These are phyloP conservation scores for Triplophysa dalaica DNA, from an alignment of 2,113 vertebrate species.

Conservation along the genomic window DNA sequence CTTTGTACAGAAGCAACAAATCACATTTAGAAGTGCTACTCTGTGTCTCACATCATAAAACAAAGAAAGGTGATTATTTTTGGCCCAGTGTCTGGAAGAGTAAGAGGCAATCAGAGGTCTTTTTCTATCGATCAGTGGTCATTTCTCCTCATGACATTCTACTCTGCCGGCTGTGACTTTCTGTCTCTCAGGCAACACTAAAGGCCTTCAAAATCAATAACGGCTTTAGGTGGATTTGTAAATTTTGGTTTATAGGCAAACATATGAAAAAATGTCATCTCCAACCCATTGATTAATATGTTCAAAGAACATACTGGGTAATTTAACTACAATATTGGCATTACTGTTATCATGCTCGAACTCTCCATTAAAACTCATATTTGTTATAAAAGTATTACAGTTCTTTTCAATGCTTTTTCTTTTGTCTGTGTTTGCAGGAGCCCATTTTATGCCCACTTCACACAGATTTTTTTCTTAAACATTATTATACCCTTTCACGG, in stretches of 20 bases:
- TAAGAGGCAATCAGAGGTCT: conserved; percentile 12
- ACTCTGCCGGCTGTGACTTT: conserved; percentile 20
- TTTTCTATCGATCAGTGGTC: conserved; percentile 28
- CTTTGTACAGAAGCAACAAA: no score
- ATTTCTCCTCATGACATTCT: conserved; percentile 26
- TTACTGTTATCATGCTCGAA: conserved; percentile 7
- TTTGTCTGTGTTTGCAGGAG: background rate
- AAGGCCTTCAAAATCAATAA: conserved; percentile 40
- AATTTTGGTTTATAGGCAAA: conserved; percentile 11
- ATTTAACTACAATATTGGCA: conserved; percentile 10
- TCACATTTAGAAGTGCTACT: background rate
- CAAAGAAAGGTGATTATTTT: background rate
- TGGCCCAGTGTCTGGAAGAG: conserved; percentile 5
- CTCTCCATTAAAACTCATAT: conserved; percentile 1
- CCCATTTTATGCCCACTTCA: background rate
- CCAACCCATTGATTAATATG: background rate
- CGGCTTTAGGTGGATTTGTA: conserved; percentile 28
- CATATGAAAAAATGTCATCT: conserved; percentile 26
- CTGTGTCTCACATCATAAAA: background rate
- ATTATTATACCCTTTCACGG: background rate
- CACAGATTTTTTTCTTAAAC: background rate
- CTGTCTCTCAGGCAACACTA: conserved; percentile 20
- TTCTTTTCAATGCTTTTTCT: background rate
- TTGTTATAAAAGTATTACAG: background rate
- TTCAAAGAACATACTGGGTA: conserved; percentile 1